These are phyloP conservation scores for Drosophila sproati DNA, from an alignment of 1,140 invertebrate genomes.

Conservation along the genomic window DNA sequence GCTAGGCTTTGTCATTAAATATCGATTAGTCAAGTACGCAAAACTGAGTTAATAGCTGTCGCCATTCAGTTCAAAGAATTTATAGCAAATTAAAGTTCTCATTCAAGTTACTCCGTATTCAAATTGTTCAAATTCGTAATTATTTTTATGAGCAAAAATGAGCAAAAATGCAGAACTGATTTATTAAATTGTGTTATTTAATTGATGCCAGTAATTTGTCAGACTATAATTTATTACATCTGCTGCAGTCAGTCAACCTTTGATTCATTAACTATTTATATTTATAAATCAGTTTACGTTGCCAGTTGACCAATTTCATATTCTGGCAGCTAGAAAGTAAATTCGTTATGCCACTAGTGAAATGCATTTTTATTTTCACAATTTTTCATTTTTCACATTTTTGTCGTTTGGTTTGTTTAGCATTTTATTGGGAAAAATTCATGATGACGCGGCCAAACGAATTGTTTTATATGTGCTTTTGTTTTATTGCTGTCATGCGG, in stretches of 20 bases:
- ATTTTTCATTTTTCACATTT: slow-evolving; percentile 11
- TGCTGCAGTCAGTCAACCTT: neutral
- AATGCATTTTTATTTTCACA: neutral
- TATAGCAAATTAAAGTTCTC: neutral
- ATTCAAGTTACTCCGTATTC: too few relatives aligned
- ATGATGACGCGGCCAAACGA: slow-evolving; percentile 36
- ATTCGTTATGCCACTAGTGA: slow-evolving; percentile 6
- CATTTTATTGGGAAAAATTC: slow-evolving; percentile 43
- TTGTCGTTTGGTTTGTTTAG: slow-evolving; percentile 1
- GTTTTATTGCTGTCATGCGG: slow-evolving; percentile 28
- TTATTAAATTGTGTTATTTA: neutral
- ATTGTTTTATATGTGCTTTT: slow-evolving; percentile 32
- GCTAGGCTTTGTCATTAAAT: slow-evolving; percentile 71
- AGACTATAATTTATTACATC: slow-evolving; percentile 3
- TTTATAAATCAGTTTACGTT: slow-evolving; percentile 34
- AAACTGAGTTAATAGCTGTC: slow-evolving; percentile 49
- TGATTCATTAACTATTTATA: slow-evolving; percentile 33
- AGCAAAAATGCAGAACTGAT: slow-evolving; percentile 3
- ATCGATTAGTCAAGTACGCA: slow-evolving; percentile 66
- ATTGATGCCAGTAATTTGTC: slow-evolving; percentile 16
- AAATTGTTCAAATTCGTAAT: neutral
- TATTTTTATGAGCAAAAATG: neutral
- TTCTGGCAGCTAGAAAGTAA: neutral
- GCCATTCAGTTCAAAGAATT: slow-evolving; percentile 1
- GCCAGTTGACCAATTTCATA: neutral